phyloP scores from a whole-genome alignment of 2,888 invertebrate genomes.

The Nomada ferruginata region DNA sequence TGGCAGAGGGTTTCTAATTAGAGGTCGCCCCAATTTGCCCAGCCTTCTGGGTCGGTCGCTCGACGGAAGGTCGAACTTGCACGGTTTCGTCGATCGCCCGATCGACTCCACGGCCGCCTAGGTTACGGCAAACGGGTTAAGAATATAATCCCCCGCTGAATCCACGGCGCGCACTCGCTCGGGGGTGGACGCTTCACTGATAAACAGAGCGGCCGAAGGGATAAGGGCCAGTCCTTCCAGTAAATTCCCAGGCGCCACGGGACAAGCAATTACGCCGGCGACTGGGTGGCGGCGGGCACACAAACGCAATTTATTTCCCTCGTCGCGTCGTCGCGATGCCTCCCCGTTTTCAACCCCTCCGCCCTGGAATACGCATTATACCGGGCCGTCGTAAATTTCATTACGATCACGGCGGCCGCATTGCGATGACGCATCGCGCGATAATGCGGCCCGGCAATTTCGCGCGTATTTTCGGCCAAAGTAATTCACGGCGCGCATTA shows the following conservation, averaged over 20 bases:
- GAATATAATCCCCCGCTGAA: background rate
- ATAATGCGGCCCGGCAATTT: slow-evolving; percentile 56
- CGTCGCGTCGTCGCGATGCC: slow-evolving; percentile 32
- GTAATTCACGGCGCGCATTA: slow-evolving; percentile 59
- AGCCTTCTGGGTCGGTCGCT: slow-evolving; percentile 30
- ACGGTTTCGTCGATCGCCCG: slow-evolving; percentile 39
- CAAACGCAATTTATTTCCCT: slow-evolving; percentile 54
- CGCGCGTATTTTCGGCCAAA: slow-evolving; percentile 60
- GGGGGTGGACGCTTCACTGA: no score
- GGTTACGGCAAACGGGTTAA: slow-evolving; percentile 31
- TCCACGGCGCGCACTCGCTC: no score
- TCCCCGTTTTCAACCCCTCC: slow-evolving; percentile 12
- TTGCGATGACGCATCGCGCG: slow-evolving; percentile 46
- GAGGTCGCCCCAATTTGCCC: background rate
- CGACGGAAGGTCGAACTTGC: background rate
- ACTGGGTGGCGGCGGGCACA: slow-evolving; percentile 28
- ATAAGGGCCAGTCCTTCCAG: slow-evolving; percentile 24
- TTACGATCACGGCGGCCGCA: slow-evolving; percentile 38
- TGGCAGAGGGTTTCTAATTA: slow-evolving; percentile 9
- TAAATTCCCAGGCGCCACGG: slow-evolving; percentile 46
- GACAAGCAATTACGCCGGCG: slow-evolving; percentile 53
- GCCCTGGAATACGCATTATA: slow-evolving; percentile 32
- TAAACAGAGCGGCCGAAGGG: no score
- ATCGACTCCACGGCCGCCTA: slow-evolving; percentile 24
- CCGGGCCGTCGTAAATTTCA: slow-evolving; percentile 46